phyloP scores from a whole-genome alignment of 2,797 vertebrate species.

The Girardinus metallicus region DNA sequence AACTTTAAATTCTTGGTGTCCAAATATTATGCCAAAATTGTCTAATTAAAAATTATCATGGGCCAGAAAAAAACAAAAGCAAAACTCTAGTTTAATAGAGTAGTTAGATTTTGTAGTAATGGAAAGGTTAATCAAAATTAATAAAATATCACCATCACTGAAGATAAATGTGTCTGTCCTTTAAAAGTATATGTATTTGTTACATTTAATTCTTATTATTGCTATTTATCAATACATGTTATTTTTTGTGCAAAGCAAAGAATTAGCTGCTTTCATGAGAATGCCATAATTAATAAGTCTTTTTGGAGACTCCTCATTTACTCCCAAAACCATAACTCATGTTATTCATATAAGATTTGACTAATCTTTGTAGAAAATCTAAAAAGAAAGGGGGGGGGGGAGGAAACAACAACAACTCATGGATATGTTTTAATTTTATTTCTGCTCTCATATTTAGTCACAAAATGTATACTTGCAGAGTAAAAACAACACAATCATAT shows the following conservation, averaged over 20 bases:
- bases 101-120: too few relatives aligned
- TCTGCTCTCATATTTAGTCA: conserved; percentile 59
- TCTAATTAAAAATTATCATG: background rate
- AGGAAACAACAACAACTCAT: background rate
- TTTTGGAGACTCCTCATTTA: background rate
- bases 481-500: conserved; percentile 54
- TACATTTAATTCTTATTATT: too few relatives aligned
- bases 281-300: background rate
- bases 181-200: too few relatives aligned
- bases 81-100: background rate
- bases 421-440: conserved; percentile 53
- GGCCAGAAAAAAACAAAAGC: background rate
- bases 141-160: too few relatives aligned
- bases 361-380: conserved; percentile 3
- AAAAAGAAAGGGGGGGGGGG: background rate
- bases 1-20: background rate
- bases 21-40: background rate
- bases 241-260: background rate
- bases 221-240: too few relatives aligned
- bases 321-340: too few relatives aligned
- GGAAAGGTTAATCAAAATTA: too few relatives aligned
- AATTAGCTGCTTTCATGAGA: background rate
- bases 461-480: conserved; percentile 66
- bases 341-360: background rate
- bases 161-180: too few relatives aligned